A percentile compares a stretch with the other conserved stretches of the same genome.
Conservation (phyloP, 1,140 invertebrate species). For the Orussus abietinus region DNA sequence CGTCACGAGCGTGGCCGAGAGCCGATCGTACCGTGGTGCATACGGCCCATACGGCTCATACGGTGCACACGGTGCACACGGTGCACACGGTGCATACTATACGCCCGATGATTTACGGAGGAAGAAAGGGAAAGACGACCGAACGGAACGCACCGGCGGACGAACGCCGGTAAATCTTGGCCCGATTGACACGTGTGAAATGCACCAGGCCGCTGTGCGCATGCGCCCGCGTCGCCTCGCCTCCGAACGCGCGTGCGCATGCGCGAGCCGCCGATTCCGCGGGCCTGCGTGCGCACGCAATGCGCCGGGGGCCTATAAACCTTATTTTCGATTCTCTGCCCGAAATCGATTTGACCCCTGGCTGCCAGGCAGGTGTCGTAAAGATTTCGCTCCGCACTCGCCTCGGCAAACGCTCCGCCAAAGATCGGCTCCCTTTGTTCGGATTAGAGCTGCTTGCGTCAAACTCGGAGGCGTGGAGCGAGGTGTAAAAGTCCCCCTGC, state of each 20-base stretch:
- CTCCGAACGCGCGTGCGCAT: constrained; percentile 20
- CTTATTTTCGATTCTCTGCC: constrained; percentile 38
- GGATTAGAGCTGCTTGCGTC: no score
- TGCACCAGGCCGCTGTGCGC: constrained; percentile 28
- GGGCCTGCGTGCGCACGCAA: no score
- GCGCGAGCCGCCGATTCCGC: constrained; percentile 8
- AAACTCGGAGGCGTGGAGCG: no score
- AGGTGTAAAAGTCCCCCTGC: no score
- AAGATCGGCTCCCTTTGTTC: no score
- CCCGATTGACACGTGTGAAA: constrained; percentile 40
- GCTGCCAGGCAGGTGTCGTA: constrained; percentile 18
- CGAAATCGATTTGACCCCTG: constrained; percentile 42
- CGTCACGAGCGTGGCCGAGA: no score
- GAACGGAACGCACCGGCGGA: constrained; percentile 3
- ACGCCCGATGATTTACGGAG: constrained; percentile 36
- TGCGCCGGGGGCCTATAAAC: constrained; percentile 25
- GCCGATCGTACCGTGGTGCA: neutral
- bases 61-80: no score
- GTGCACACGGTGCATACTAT: no score
- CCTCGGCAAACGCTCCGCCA: no score
- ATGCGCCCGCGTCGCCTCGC: no score
- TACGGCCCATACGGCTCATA: constrained; percentile 1
- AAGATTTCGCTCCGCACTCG: no score
- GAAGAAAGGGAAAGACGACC: constrained; percentile 14
- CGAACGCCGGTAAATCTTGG: constrained; percentile 31